Percentiles rank a stretch among this genome's conserved stretches.
Evolutionary conservation across 1,140 invertebrate genomes (phyloP).

Genomic region (Xylocopa sonorina): DNA sequence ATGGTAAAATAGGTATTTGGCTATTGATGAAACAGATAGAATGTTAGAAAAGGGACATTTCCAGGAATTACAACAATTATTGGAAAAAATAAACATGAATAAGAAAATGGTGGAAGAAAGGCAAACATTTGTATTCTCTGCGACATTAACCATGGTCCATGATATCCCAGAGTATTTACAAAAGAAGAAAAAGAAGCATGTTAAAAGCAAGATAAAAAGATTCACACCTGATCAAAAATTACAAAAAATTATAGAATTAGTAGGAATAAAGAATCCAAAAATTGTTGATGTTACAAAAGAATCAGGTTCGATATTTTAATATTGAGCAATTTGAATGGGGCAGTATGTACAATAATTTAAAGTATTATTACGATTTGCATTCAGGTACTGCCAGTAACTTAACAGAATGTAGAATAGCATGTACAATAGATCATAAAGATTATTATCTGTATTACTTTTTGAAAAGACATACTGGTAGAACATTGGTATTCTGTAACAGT

Average conservation of each 20-base stretch:
- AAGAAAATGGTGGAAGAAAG: slow-evolving; percentile 83
- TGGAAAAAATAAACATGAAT: slow-evolving; percentile 91
- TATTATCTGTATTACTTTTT: slow-evolving; percentile 97
- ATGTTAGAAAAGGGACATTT: slow-evolving; percentile 99
- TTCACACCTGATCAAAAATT: slow-evolving; percentile 88
- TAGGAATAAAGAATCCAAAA: slow-evolving; percentile 94
- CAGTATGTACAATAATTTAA: slow-evolving; percentile 40
- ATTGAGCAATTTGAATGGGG: slow-evolving; percentile 45
- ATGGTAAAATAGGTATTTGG: slow-evolving; percentile 87
- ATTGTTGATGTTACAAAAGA: slow-evolving; percentile 95
- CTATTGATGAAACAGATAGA: slow-evolving; percentile 99
- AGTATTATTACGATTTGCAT: slow-evolving; percentile 29
- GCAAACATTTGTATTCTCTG: slow-evolving; percentile 99
- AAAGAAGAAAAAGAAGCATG: slow-evolving; percentile 84
- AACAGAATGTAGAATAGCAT: slow-evolving; percentile 91
- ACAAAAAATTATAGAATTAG: slow-evolving; percentile 86
- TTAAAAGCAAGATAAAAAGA: slow-evolving; percentile 84
- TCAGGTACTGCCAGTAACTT: slow-evolving; percentile 91
- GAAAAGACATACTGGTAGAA: slow-evolving; percentile 91
- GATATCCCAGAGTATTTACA: slow-evolving; percentile 89
- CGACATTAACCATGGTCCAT: slow-evolving; percentile 96
- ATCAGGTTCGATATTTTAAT: slow-evolving; percentile 79
- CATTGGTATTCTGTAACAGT: slow-evolving; percentile 98
- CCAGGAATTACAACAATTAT: slow-evolving; percentile 92
- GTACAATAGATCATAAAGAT: slow-evolving; percentile 93